Evolutionary conservation across 2,888 invertebrate species (phyloP), one percentile per base, ranked within the genome.

Genomic region (Aporophyla lueneburgensis): DNA sequence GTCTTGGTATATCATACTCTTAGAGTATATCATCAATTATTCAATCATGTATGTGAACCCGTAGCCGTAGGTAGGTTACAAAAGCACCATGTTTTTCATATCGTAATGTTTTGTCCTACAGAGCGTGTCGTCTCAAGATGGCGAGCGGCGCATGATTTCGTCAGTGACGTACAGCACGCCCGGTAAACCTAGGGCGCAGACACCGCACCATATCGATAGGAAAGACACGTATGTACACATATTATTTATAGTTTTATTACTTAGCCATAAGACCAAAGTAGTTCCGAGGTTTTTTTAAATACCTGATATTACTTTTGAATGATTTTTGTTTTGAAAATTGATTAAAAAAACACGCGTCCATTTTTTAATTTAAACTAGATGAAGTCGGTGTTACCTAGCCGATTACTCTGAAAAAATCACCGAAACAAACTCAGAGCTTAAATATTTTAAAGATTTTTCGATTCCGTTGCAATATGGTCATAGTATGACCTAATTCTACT

Each of bases 181-280:
- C 16, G 84, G 86, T 78, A 95, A 95, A 56, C 92, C 92, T 24
- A 89, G 94, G 5, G 91, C 93, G 43, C 87, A 88, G 77, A 91
- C 91, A 56, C 92, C 94, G 78, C 94, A 93, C 43, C 91, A 92
- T 7, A 59, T 92, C 10, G 96, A 95, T 2, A 89, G 96, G 86
- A 95, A 95, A 74, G 95, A 95, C 79, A 89, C 85, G 94, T 93
- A 72, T n/a, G 84, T 84, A 80, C n/a, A n/a, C n/a, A n/a, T 72
- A 19, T 1, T 21, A 21, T 9, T 24, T 24, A 19, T 59, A 43
- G 27, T n/a, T 27, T 72, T 16, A 27, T 19, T 43, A 56, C n/a
- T 19, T n/a, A n/a, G 10, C 10, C 16, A 4, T 27, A 67, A 66
- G 4, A 21, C 12, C 24, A 40, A 43, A 7, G 12, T 21, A 33